These are phyloP conservation scores for Silurus aristotelis DNA, from an alignment of 2,797 vertebrate species.

Conservation along the genomic window DNA sequence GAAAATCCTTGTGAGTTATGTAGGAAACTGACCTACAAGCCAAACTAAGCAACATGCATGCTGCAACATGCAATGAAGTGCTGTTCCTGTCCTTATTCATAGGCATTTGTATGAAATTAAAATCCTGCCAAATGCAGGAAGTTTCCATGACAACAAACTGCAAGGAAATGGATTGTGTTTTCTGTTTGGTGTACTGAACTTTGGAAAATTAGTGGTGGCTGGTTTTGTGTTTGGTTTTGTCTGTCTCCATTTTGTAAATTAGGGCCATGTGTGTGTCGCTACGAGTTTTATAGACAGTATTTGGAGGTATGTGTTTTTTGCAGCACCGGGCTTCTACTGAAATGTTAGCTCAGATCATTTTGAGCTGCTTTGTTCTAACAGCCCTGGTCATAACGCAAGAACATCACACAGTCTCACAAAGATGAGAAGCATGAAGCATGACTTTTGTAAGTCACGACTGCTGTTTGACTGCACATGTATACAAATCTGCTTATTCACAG, in stretches of 20 bases:
- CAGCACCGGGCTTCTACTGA: neutral
- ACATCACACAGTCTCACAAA: neutral
- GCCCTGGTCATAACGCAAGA: neutral
- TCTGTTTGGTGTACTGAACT: neutral
- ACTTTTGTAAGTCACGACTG: neutral
- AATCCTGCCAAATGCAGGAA: neutral
- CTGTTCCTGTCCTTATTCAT: neutral
- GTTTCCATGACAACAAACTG: neutral
- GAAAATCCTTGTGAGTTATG: neutral
- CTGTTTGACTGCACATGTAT: neutral
- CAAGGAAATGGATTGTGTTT: neutral
- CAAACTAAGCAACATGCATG: slow-evolving; percentile 10
- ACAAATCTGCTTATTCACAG: neutral
- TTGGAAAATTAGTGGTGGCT: neutral
- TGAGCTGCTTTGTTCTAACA: neutral
- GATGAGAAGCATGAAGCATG: neutral
- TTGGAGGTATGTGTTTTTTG: neutral
- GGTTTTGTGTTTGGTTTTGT: neutral
- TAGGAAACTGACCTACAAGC: slow-evolving; percentile 8
- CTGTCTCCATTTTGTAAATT: neutral
- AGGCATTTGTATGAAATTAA: neutral
- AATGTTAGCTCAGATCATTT: neutral
- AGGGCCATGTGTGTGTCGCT: neutral
- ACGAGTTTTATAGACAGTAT: neutral
- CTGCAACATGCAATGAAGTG: neutral